These are phyloP conservation scores for Carcina quercana DNA, from an alignment of 2,888 invertebrate species.

Conservation along the genomic window DNA sequence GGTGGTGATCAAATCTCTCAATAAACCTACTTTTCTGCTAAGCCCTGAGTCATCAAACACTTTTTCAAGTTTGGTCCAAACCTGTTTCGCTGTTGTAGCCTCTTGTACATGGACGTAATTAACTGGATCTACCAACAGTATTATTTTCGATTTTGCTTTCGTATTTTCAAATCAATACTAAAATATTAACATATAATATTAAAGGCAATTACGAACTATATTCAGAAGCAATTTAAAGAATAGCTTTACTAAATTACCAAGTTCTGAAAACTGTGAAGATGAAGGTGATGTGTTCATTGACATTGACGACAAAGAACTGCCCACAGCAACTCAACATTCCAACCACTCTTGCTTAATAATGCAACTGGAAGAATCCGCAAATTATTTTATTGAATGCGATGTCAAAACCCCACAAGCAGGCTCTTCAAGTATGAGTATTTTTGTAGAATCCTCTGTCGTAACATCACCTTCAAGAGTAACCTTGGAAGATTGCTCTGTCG, in stretches of 20 bases:
- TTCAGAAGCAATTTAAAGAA: constrained; percentile 10
- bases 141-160: neutral
- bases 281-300: too few relatives aligned
- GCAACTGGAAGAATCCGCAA: neutral
- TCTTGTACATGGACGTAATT: constrained; percentile 19
- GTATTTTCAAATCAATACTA: too few relatives aligned
- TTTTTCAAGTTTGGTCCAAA: constrained; percentile 1
- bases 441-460: neutral
- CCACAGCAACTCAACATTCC: neutral
- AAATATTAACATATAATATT: too few relatives aligned
- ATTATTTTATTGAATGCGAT: neutral
- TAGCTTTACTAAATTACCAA: neutral
- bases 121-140: neutral
- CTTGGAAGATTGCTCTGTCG: constrained; percentile 5
- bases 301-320: neutral
- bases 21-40: constrained; percentile 8
- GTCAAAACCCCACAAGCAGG: neutral
- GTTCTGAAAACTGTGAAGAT: neutral
- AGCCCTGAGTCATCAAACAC: constrained; percentile 3
- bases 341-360: neutral
- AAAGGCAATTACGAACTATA: constrained; percentile 8
- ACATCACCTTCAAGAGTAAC: neutral
- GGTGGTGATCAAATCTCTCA: constrained; percentile 17
- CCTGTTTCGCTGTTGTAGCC: constrained; percentile 11
- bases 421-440: neutral